These are phyloP conservation scores for Globodera rostochiensis DNA, from an alignment of 1,140 invertebrate genomes.

Conservation along the genomic window DNA sequence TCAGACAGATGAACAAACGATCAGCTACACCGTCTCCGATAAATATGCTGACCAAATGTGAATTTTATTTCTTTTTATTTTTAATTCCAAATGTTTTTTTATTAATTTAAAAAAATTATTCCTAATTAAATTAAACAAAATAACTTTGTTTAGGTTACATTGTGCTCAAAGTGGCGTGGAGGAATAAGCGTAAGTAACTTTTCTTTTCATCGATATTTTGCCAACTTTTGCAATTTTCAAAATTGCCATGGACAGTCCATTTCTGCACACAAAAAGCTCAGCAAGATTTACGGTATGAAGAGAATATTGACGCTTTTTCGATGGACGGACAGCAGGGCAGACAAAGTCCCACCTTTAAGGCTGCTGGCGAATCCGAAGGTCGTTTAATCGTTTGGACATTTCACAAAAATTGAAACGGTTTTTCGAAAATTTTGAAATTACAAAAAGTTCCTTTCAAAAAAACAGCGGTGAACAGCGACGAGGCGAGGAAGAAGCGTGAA, in stretches of 20 bases:
- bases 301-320: conserved; percentile 65
- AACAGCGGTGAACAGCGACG: conserved; percentile 44
- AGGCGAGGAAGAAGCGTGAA: conserved; percentile 43
- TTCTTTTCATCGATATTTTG: not conserved
- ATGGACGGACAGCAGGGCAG: conserved; percentile 64
- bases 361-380: conserved; percentile 24
- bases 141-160: conserved; percentile 53
- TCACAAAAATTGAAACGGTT: not conserved
- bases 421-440: not conserved
- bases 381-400: conserved; percentile 11
- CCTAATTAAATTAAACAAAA: too few relatives aligned
- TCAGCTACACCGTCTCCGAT: conserved; percentile 93
- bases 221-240: conserved; percentile 10
- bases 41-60: conserved; percentile 79
- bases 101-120: too few relatives aligned
- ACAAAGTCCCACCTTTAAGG: conserved; percentile 40
- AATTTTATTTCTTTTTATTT: not conserved
- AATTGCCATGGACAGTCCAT: conserved; percentile 50
- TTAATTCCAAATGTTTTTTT: too few relatives aligned
- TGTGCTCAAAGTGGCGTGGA: conserved; percentile 63
- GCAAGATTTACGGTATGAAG: conserved; percentile 60
- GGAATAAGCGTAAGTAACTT: conserved; percentile 50
- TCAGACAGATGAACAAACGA: conserved; percentile 96
- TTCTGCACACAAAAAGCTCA: conserved; percentile 65
- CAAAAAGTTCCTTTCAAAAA: conserved; percentile 5